Evolutionary conservation across 1,140 invertebrate genomes (phyloP).

Genomic region (Drosophila hydei): DNA sequence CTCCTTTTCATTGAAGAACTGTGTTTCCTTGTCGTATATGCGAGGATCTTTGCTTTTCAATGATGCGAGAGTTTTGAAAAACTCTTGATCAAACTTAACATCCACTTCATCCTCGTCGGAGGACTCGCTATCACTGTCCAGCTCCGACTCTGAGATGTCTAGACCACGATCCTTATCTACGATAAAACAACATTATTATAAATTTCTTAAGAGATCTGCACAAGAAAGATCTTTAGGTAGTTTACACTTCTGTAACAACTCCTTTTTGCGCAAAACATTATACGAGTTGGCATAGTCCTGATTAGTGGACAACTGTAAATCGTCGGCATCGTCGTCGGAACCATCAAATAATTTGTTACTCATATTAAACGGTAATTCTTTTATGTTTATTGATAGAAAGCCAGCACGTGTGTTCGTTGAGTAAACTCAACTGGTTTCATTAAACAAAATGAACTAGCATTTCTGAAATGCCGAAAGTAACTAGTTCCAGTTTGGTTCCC

Average conservation of each 20-base stretch:
- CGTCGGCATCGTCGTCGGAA: slow-evolving; percentile 78
- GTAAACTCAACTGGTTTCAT: slow-evolving; percentile 11
- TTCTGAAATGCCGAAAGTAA: background rate
- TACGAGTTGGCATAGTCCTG: slow-evolving; percentile 93
- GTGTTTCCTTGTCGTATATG: slow-evolving; percentile 91
- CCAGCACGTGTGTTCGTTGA: slow-evolving; percentile 35
- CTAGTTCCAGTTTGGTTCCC: background rate
- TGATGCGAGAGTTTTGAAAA: slow-evolving; percentile 92
- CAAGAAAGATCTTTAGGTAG: slow-evolving; percentile 1
- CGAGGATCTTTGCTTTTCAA: slow-evolving; percentile 94
- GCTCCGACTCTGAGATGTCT: slow-evolving; percentile 84
- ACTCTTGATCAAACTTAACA: slow-evolving; percentile 91
- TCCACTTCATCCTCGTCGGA: slow-evolving; percentile 87
- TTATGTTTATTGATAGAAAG: slow-evolving; percentile 11
- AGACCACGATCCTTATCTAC: slow-evolving; percentile 91
- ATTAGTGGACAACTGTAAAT: slow-evolving; percentile 88
- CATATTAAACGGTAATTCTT: slow-evolving; percentile 42
- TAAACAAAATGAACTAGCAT: background rate
- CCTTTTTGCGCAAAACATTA: slow-evolving; percentile 91
- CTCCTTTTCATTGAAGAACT: slow-evolving; percentile 87
- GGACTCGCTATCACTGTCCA: slow-evolving; percentile 84
- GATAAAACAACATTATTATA: slow-evolving; percentile 26
- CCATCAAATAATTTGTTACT: slow-evolving; percentile 73
- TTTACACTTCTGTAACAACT: slow-evolving; percentile 93
- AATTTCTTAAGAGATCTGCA: background rate